A percentile compares a stretch with the other conserved stretches of the same genome.
These are phyloP conservation scores for Aeoliscus strigatus DNA, from an alignment of 2,797 vertebrate species.

Conservation along the genomic window DNA sequence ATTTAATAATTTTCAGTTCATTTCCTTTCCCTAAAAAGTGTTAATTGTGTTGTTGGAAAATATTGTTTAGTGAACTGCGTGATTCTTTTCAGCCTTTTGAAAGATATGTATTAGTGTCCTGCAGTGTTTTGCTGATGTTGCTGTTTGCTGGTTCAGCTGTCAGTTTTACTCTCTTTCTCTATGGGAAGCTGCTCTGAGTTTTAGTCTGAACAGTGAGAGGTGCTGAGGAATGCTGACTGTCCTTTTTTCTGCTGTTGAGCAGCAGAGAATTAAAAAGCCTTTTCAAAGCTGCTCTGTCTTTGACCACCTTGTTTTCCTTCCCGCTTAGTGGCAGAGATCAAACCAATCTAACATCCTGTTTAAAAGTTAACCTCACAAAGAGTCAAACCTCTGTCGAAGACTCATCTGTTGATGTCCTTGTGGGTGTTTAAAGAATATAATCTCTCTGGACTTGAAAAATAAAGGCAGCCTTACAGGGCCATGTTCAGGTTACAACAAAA, in stretches of 20 bases:
- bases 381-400: slow-evolving; percentile 9
- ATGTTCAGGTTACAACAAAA: slow-evolving; percentile 42
- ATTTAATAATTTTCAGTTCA: not conserved
- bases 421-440: slow-evolving; percentile 31
- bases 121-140: not conserved
- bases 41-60: not conserved
- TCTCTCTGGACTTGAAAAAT: slow-evolving; percentile 31
- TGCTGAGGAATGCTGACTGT: slow-evolving; percentile 59
- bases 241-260: slow-evolving; percentile 67
- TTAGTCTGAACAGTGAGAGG: slow-evolving; percentile 10
- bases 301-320: slow-evolving; percentile 8
- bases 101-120: not conserved
- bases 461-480: slow-evolving; percentile 36
- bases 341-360: slow-evolving; percentile 27
- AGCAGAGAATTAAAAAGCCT: slow-evolving; percentile 48
- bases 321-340: slow-evolving; percentile 31
- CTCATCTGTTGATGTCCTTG: slow-evolving; percentile 4
- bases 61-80: not conserved
- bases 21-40: not conserved
- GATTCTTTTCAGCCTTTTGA: slow-evolving; percentile 5
- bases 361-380: slow-evolving; percentile 28
- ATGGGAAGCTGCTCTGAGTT: slow-evolving; percentile 31
- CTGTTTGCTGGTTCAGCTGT: not conserved
- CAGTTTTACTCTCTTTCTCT: slow-evolving; percentile 13
- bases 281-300: slow-evolving; percentile 15